Evolutionary conservation across 1,140 invertebrate species (phyloP), one percentile per base, ranked within the genome.

Genomic region (Harpegnathos saltator): DNA sequence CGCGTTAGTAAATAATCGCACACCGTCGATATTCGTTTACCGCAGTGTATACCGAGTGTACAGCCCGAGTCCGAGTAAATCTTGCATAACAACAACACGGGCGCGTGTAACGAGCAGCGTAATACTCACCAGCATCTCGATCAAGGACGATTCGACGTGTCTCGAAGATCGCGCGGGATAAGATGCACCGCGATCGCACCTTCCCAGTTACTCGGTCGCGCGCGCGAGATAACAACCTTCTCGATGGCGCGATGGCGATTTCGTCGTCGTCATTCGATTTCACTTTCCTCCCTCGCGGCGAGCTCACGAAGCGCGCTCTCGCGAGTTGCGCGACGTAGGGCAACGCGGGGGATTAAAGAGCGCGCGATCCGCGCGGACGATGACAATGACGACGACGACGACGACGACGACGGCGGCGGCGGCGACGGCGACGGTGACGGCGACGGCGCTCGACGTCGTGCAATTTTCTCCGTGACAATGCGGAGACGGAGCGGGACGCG

Each of bases 61-160:
- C 38, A 38, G 19, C 71, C 48, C 61, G 56, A 22, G 44, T 29
- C n/a, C 29, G 48, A 56, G 24, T 48, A 44, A 56, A 59, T 58
- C 22, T 80, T 80, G 33, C 65, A 69, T 59, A 80, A 80, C 58
- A 58, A 44, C n/a, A n/a, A n/a, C n/a, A n/a, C 26, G 33, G 19
- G 22, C 38, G 38, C 29, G n/a, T 44, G 22, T 62, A 62, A 74
- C 63, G 62, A 58, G 19, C 65, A 58, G 19, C 65, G 22, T 69
- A 69, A 80, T 84, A 86, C 87, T 89, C 78, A 89, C 87, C 87
- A 87, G 73, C 87, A 89, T 89, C 19, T 77, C 38, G 73, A 82
- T 52, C 52, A 82, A 66, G 73, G 74, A 78, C 61, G 52, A 83
- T 63, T 78, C 73, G 58, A 78, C 59, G 82, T 59, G 58, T 71